phyloP scores from a whole-genome alignment of 2,797 vertebrate genomes.

The Lycodopsis pacificus region DNA sequence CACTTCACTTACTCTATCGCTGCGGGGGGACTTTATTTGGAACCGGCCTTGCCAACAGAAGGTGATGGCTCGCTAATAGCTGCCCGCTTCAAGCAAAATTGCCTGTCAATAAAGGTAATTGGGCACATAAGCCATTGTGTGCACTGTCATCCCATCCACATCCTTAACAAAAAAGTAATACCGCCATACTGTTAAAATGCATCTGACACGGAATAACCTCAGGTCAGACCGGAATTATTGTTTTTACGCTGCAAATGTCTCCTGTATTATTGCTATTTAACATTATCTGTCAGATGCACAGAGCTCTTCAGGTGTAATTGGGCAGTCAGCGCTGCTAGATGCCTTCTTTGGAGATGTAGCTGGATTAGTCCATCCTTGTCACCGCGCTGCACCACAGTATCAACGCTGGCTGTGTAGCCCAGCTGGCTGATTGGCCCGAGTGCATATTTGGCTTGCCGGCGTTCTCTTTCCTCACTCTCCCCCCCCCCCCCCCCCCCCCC shows the following conservation, averaged over 20 bases:
- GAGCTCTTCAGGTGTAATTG: slow-evolving; percentile 38
- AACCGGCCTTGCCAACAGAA: slow-evolving; percentile 64
- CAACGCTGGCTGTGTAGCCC: slow-evolving; percentile 17
- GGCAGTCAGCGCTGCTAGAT: slow-evolving; percentile 18
- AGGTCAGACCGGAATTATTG: slow-evolving; percentile 17
- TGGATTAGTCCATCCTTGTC: slow-evolving; percentile 45
- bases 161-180: slow-evolving; percentile 26
- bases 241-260: slow-evolving; percentile 7
- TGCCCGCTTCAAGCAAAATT: slow-evolving; percentile 74
- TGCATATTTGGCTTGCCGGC: not conserved
- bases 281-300: slow-evolving; percentile 26
- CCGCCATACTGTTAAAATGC: slow-evolving; percentile 9
- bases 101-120: slow-evolving; percentile 80
- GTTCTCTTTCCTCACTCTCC: not conserved
- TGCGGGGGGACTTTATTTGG: slow-evolving; percentile 59
- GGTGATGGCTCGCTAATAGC: slow-evolving; percentile 78
- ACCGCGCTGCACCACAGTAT: slow-evolving; percentile 7
- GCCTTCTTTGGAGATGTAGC: slow-evolving; percentile 39
- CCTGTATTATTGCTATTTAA: slow-evolving; percentile 10
- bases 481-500: not conserved
- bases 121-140: slow-evolving; percentile 70
- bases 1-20: slow-evolving; percentile 57
- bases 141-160: slow-evolving; percentile 63
- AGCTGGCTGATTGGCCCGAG: slow-evolving; percentile 20
- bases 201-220: slow-evolving; percentile 33